A percentile compares a stretch with the other conserved stretches of the same genome.
Conservation (phyloP, 37 sponge, comb jelly and placozoan genomes). For the Hormiphora californensis region DNA sequence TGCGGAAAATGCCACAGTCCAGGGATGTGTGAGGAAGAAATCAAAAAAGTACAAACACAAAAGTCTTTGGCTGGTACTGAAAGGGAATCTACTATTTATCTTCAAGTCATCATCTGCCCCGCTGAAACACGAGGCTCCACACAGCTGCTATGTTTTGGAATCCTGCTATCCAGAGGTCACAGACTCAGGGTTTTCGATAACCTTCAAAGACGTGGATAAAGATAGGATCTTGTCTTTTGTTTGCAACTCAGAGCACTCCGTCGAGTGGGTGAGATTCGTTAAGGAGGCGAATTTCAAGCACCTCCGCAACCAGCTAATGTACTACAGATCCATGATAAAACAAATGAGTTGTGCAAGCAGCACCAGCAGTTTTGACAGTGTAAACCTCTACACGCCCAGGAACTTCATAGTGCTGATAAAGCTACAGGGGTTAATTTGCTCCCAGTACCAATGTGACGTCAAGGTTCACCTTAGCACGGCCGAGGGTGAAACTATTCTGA, state of each 20-base stretch:
- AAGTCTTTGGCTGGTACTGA: background rate
- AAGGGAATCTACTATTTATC: background rate
- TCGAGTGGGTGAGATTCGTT: background rate
- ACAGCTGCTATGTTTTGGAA: constrained; percentile 21
- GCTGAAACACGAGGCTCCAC: background rate
- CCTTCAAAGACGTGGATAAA: background rate
- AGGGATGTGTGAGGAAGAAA: background rate
- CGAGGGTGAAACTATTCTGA: background rate
- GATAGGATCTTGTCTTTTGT: background rate
- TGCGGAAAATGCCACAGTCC: background rate
- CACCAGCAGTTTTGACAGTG: too few relatives aligned
- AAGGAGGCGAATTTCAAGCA: background rate
- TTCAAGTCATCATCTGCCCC: background rate
- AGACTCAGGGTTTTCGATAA: background rate
- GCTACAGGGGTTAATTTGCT: background rate
- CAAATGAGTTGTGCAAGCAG: too few relatives aligned
- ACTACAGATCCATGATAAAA: background rate
- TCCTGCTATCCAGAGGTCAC: background rate
- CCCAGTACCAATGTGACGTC: background rate
- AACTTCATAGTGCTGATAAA: background rate
- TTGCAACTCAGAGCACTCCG: background rate
- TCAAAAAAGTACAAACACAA: background rate
- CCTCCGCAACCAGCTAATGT: background rate
- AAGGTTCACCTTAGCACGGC: background rate
- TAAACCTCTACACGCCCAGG: too few relatives aligned